These are phyloP conservation scores for Tyria jacobaeae DNA, from an alignment of 2,888 invertebrate species.

Conservation along the genomic window DNA sequence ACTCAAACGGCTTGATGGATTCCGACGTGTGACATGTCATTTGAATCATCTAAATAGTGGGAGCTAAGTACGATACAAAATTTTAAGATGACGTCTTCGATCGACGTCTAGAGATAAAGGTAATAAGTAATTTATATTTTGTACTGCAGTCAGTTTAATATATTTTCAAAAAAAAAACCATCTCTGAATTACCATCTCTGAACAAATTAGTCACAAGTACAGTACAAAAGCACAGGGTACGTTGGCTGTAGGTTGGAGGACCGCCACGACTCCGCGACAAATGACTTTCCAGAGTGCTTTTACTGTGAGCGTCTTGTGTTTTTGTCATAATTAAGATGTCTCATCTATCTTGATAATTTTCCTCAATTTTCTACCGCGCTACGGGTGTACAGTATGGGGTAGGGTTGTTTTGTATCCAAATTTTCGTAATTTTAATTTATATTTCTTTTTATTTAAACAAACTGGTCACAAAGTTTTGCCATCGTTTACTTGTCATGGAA, in stretches of 20 bases:
- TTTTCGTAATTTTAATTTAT: background rate
- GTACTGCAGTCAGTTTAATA: too few species aligned
- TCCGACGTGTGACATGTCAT: too few species aligned
- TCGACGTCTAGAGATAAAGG: too few species aligned
- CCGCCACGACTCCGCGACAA: conserved; percentile 30
- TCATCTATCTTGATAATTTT: conserved; percentile 49
- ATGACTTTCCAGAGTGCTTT: conserved; percentile 31
- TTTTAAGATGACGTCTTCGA: too few species aligned
- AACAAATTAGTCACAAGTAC: background rate
- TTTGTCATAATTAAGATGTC: conserved; percentile 59
- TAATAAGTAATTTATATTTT: too few species aligned
- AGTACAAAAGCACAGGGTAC: conserved; percentile 16
- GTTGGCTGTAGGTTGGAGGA: conserved; percentile 17
- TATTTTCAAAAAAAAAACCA: too few species aligned
- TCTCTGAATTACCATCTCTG: too few species aligned
- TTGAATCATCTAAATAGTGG: too few species aligned
- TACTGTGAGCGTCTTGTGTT: conserved; percentile 40
- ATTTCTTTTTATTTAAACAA: background rate
- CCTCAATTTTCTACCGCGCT: conserved; percentile 44
- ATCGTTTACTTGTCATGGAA: background rate
- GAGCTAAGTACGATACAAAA: too few species aligned
- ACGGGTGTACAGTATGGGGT: conserved; percentile 9
- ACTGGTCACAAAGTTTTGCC: background rate
- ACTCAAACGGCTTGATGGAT: too few species aligned
- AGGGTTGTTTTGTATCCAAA: background rate